A percentile compares a stretch with the other conserved stretches of the same genome.
Conservation (phyloP, 2,888 invertebrate genomes). For the Diarsia dahlii region DNA sequence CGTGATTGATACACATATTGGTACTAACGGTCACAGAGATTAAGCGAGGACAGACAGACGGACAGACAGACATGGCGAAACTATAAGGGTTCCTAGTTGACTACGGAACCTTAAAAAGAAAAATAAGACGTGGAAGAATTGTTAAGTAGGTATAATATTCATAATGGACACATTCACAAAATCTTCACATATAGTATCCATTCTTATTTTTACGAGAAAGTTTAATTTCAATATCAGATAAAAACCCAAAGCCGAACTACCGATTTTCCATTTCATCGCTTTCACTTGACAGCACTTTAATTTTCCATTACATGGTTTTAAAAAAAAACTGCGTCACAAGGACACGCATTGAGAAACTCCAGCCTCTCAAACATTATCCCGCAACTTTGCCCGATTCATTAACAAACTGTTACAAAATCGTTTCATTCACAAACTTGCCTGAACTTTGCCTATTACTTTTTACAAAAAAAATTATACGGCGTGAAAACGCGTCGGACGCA, state of each 20-base stretch:
- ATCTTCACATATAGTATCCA: background rate
- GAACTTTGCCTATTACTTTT: slow-evolving; percentile 54
- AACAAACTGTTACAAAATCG: slow-evolving; percentile 64
- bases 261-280: slow-evolving; percentile 18
- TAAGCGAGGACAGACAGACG: no score
- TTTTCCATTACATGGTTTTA: slow-evolving; percentile 8
- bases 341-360: slow-evolving; percentile 36
- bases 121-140: background rate
- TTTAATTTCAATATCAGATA: background rate
- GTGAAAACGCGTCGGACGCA: slow-evolving; percentile 25
- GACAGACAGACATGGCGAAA: no score
- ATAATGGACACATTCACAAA: background rate
- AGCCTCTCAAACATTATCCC: slow-evolving; percentile 25
- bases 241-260: background rate
- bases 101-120: no score
- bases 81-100: no score
- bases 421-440: slow-evolving; percentile 57
- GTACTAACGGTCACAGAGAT: no score
- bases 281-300: slow-evolving; percentile 24
- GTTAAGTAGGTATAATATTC: background rate
- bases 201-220: no score
- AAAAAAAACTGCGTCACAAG: slow-evolving; percentile 27
- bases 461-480: slow-evolving; percentile 43
- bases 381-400: slow-evolving; percentile 63
- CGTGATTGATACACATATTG: no score